These are phyloP conservation scores for Pseudomyrmex sp. DNA, from an alignment of 1,140 invertebrate genomes.

Conservation along the genomic window DNA sequence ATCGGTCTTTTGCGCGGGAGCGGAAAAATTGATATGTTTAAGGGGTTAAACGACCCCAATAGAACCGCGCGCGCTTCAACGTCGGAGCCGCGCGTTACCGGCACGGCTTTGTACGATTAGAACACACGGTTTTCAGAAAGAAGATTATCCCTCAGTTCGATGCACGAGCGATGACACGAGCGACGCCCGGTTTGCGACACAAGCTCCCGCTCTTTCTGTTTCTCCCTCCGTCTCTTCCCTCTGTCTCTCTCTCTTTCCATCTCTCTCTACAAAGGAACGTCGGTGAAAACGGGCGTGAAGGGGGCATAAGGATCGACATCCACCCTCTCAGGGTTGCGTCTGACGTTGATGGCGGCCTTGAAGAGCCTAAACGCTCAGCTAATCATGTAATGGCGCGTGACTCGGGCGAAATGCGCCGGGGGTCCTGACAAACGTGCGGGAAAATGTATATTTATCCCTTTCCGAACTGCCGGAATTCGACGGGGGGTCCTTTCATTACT, in stretches of 20 bases:
- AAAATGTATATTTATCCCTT: background rate
- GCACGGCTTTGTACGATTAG: constrained; percentile 43
- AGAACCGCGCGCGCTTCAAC: background rate
- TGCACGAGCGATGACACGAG: constrained; percentile 55
- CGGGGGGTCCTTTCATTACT: background rate
- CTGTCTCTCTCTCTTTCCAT: too few relatives aligned
- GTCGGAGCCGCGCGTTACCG: constrained; percentile 9
- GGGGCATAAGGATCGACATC: constrained; percentile 18
- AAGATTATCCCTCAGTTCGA: constrained; percentile 55
- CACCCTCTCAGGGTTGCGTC: constrained; percentile 49
- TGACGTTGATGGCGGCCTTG: constrained; percentile 64
- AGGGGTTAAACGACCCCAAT: constrained; percentile 11
- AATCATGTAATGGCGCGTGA: constrained; percentile 65
- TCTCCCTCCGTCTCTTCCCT: too few relatives aligned
- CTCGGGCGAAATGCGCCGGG: background rate
- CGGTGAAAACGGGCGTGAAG: constrained; percentile 53
- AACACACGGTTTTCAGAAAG: constrained; percentile 24
- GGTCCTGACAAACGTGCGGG: too few relatives aligned
- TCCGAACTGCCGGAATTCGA: background rate
- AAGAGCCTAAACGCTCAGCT: constrained; percentile 61
- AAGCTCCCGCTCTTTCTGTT: too few relatives aligned
- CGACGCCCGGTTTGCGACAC: constrained; percentile 36
- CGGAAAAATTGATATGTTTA: constrained; percentile 18
- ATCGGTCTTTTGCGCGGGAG: background rate
- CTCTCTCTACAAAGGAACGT: constrained; percentile 46